These are phyloP conservation scores for Clarias batrachus DNA, from an alignment of 2,113 vertebrate genomes.

Conservation along the genomic window DNA sequence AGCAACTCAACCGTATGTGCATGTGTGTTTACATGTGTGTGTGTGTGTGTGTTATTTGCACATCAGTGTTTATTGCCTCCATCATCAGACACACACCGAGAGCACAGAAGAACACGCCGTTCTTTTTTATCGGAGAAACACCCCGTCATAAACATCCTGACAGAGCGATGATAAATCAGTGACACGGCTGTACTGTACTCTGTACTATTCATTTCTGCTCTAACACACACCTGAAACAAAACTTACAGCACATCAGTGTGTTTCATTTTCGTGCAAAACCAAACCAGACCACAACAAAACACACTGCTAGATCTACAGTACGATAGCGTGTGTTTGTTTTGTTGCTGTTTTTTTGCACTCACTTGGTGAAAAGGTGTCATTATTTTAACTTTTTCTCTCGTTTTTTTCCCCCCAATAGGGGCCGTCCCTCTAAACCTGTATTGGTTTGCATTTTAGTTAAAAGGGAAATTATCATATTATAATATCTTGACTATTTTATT, in stretches of 20 bases:
- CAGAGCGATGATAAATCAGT: background rate
- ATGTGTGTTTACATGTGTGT: background rate
- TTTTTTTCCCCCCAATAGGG: background rate
- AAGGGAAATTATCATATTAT: background rate
- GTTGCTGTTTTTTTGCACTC: background rate
- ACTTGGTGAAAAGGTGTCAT: background rate
- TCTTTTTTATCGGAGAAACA: slow-evolving; percentile 43
- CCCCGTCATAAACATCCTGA: background rate
- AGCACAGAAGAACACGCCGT: slow-evolving; percentile 30
- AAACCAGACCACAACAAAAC: slow-evolving; percentile 19
- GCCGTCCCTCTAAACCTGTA: background rate
- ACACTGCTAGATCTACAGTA: background rate
- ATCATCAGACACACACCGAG: slow-evolving; percentile 37
- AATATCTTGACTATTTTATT: background rate
- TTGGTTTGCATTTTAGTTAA: background rate
- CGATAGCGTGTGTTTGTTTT: background rate
- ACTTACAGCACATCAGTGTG: background rate
- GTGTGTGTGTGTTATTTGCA: slow-evolving; percentile 41
- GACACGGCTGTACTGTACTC: background rate
- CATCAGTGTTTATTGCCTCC: slow-evolving; percentile 37
- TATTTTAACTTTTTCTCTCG: background rate
- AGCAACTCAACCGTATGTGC: background rate
- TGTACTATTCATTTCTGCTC: background rate
- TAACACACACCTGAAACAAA: background rate
- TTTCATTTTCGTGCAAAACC: slow-evolving; percentile 10